A percentile compares a stretch with the other conserved stretches of the same genome.
Conservation (phyloP, 2,888 invertebrate species). For the Sericinus montela region DNA sequence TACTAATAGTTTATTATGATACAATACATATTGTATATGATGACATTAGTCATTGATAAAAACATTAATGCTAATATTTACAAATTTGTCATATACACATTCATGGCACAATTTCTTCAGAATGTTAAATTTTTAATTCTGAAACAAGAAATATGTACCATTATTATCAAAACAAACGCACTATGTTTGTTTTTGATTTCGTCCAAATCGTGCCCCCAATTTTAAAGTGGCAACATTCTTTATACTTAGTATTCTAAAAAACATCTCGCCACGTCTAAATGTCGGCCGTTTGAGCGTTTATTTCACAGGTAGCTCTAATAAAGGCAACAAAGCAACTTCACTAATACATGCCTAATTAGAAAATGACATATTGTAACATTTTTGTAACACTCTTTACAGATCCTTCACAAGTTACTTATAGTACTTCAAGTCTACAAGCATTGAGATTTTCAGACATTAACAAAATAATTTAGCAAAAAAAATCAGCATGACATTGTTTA, state of each 20-base stretch:
- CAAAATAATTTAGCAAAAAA: not conserved
- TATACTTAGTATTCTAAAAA: too few relatives aligned
- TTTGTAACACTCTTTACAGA: not conserved
- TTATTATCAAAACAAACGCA: slow-evolving; percentile 22
- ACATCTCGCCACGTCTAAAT: too few relatives aligned
- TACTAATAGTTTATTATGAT: slow-evolving; percentile 42
- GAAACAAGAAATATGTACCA: slow-evolving; percentile 64
- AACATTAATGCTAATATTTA: slow-evolving; percentile 54
- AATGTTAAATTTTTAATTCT: slow-evolving; percentile 47
- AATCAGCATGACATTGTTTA: not conserved
- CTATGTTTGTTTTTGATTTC: not conserved
- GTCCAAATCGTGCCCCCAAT: not conserved
- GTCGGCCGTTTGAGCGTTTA: not conserved
- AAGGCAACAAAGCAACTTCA: too few relatives aligned
- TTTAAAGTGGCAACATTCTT: too few relatives aligned
- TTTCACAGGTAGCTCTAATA: not conserved
- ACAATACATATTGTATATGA: slow-evolving; percentile 47
- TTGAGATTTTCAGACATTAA: not conserved
- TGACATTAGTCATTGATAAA: slow-evolving; percentile 42
- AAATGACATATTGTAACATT: not conserved
- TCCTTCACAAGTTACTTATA: too few relatives aligned
- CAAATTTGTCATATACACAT: slow-evolving; percentile 53
- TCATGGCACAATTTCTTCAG: slow-evolving; percentile 71
- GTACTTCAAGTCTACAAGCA: not conserved
- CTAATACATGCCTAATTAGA: not conserved